A percentile compares a stretch with the other conserved stretches of the same genome.
These are phyloP conservation scores for Hormaphis cornu DNA, from an alignment of 1,140 invertebrate species.

Conservation along the genomic window DNA sequence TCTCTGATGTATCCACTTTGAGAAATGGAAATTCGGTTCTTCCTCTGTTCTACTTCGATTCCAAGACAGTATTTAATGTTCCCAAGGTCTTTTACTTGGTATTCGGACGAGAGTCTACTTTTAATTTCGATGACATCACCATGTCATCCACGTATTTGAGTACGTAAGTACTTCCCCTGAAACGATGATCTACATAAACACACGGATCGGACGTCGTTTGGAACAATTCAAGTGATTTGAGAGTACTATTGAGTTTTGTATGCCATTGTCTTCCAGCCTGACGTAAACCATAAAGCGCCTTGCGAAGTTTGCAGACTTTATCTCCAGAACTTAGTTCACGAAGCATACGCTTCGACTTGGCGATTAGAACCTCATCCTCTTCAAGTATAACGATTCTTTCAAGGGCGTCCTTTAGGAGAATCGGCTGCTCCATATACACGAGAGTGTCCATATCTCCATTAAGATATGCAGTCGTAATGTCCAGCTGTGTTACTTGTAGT, in stretches of 20 bases:
- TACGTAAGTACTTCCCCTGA: conserved; percentile 1
- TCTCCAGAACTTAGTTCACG: too few species aligned
- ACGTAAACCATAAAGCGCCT: conserved; percentile 39
- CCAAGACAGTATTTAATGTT: neutral
- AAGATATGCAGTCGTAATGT: conserved; percentile 44
- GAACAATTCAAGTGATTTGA: too few species aligned
- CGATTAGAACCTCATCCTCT: too few species aligned
- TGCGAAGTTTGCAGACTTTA: conserved; percentile 38
- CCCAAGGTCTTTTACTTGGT: neutral
- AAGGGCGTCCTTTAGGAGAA: conserved; percentile 6
- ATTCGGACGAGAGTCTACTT: neutral
- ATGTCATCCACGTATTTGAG: conserved; percentile 19
- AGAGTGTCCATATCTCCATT: conserved; percentile 41
- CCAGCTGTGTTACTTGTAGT: conserved; percentile 40
- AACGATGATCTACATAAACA: too few species aligned
- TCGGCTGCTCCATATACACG: conserved; percentile 41
- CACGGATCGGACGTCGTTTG: too few species aligned
- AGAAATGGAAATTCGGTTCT: neutral
- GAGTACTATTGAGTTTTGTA: too few species aligned
- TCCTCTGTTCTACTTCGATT: neutral
- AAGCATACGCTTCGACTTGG: too few species aligned
- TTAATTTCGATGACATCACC: neutral
- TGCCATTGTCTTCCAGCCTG: conserved; percentile 37
- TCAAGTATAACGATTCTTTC: too few species aligned
- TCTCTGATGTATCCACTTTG: neutral